phyloP scores from a whole-genome alignment of 2,888 invertebrate genomes.

The Chrysolina oricalcia region DNA sequence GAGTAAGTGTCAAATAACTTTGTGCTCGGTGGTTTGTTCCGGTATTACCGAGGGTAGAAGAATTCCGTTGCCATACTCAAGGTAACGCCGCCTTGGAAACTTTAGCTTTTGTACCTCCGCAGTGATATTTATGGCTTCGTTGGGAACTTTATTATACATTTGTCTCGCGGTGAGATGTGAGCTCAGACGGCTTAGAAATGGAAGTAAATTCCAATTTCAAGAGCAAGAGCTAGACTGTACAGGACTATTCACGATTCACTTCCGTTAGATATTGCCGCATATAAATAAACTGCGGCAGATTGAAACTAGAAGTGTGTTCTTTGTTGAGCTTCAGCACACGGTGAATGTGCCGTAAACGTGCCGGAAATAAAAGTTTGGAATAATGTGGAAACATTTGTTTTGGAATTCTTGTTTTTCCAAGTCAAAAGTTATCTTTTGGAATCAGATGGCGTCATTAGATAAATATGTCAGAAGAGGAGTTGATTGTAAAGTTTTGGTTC shows the following conservation, averaged over 20 bases:
- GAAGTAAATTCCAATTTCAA: conserved; percentile 38
- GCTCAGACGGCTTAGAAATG: conserved; percentile 37
- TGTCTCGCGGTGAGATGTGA: conserved; percentile 42
- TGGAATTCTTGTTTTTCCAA: too few species aligned
- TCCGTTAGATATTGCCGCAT: conserved; percentile 12
- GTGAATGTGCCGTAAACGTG: background rate
- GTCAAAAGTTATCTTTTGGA: too few species aligned
- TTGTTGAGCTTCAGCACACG: background rate
- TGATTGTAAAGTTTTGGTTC: too few species aligned
- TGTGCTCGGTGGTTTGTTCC: conserved; percentile 57
- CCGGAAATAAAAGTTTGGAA: background rate
- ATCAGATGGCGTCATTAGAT: too few species aligned
- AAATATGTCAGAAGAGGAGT: too few species aligned
- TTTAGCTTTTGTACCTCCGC: conserved; percentile 42
- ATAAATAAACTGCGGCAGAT: conserved; percentile 13
- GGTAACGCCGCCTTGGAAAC: conserved; percentile 42
- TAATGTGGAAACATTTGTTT: background rate
- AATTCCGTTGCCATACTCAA: conserved; percentile 51
- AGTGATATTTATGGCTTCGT: conserved; percentile 51
- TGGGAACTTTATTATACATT: conserved; percentile 50
- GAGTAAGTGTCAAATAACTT: conserved; percentile 60
- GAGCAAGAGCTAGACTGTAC: conserved; percentile 1
- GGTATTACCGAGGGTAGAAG: conserved; percentile 41
- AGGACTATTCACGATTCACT: conserved; percentile 12
- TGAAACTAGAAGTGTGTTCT: conserved; percentile 1